Conservation (phyloP, 2,797 vertebrate genomes). For the Garrulus glandarius region DNA sequence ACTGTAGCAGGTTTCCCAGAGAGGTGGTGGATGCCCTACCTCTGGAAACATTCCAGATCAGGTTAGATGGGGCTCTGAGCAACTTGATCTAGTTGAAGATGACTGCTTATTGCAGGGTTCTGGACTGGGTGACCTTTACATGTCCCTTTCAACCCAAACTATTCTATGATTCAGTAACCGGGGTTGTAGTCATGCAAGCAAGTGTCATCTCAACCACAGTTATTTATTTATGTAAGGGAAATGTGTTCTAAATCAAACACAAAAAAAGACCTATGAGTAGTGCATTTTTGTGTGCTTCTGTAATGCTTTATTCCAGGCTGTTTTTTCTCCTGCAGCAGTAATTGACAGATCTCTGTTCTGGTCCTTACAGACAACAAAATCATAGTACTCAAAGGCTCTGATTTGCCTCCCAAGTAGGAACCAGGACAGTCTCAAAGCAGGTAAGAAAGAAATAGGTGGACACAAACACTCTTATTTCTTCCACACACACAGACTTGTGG, state of each 20-base stretch:
- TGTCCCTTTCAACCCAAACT: neutral
- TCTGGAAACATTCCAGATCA: neutral
- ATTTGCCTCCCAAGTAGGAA: slow-evolving; percentile 89
- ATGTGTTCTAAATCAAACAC: slow-evolving; percentile 1
- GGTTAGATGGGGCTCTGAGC: neutral
- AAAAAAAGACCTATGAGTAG: neutral
- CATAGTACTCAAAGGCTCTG: slow-evolving; percentile 81
- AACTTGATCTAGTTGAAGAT: neutral
- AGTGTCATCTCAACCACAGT: neutral
- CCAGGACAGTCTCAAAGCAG: slow-evolving; percentile 86
- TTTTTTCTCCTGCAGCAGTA: neutral
- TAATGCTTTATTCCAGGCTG: neutral
- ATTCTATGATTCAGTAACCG: neutral
- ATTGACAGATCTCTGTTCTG: neutral
- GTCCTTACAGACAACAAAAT: slow-evolving; percentile 85
- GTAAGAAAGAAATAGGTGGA: slow-evolving; percentile 50
- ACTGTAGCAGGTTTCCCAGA: neutral
- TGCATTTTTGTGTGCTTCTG: neutral
- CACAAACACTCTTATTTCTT: neutral
- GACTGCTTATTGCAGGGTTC: neutral
- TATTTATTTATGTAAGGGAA: neutral
- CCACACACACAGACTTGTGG: neutral
- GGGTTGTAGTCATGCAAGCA: neutral
- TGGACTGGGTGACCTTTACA: neutral
- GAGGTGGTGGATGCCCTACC: neutral